Base-by-base conservation (phyloP, 2,797 vertebrate species). In the Pseudochromis fuscus region DNA sequence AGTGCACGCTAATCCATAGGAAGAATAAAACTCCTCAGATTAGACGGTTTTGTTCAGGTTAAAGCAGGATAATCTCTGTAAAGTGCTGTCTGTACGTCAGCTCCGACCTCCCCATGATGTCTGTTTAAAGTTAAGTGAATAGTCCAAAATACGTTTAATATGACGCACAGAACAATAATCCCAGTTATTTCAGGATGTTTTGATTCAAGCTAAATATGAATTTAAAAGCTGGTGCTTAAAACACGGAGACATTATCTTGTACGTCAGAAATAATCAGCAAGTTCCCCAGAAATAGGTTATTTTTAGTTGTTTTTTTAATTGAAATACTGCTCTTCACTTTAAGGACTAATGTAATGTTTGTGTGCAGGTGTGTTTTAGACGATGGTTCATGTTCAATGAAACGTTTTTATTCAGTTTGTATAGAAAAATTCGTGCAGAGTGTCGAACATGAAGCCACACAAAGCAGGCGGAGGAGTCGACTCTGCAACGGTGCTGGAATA, bases 401-500 rank as follows among this genome's bases (percentile, higher is more conserved):
- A 82, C 53, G n/a, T 25, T 65, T 68, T 56, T 44, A 33, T 1
- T 51, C 59, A 16, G 66, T 76, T 72, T 67, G 6, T 63, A 25
- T 30, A 31, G 44, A 30, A 60, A 65, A 63, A 53, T n/a, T n/a
- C n/a, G 55, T 4, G 68, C 4, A 33, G 31, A 35, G 45, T n/a
- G 63, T 68, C 3, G 50, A 85, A 78, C 75, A 83, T 7, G 72
- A 69, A 79, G 75, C 79, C 49, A 58, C 81, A 90, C 81, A 86
- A 88, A 88, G 85, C 86, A 77, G 82, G 42, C 57, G 52, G 57
- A 85, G 77, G 67, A 85, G 57, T 78, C 55, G 64, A 80, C 67
- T 69, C 62, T 65, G 79, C 76, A 72, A 88, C 84, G 69, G 70
- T 76, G 70, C 85, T 79, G 76, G 90, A 89, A 90, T 90, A 90